Percentiles rank a stretch among this genome's conserved stretches.
phyloP scores from a whole-genome alignment of 2,888 invertebrate species.

The Cosmorhoe ocellata region DNA sequence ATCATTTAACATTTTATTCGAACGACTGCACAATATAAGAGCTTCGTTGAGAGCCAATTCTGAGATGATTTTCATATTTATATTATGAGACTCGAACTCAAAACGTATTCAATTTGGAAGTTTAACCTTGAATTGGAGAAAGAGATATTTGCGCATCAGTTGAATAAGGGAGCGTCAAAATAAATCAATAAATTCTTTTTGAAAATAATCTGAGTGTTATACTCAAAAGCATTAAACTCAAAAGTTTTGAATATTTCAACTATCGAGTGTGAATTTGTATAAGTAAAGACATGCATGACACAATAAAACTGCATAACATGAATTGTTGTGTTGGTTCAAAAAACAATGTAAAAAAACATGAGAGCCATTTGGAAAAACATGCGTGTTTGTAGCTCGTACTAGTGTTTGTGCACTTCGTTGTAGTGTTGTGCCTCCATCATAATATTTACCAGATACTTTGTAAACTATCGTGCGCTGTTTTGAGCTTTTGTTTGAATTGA shows the following conservation, averaged over 20 bases:
- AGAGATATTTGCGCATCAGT: not conserved
- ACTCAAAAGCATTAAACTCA: too few relatives aligned
- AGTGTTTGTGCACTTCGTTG: slow-evolving; percentile 2
- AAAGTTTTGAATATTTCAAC: too few relatives aligned
- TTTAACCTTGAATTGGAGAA: slow-evolving; percentile 1
- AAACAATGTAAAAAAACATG: slow-evolving; percentile 13
- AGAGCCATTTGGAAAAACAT: slow-evolving; percentile 7
- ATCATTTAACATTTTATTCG: slow-evolving; percentile 17
- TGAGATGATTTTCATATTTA: slow-evolving; percentile 2
- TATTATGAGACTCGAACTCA: not conserved
- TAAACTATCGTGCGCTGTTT: not conserved
- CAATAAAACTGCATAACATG: too few relatives aligned
- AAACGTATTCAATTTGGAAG: slow-evolving; percentile 5
- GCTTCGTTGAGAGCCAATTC: not conserved
- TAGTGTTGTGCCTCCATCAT: slow-evolving; percentile 3
- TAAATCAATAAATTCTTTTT: too few relatives aligned
- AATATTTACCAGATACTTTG: slow-evolving; percentile 16
- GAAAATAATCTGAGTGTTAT: too few relatives aligned
- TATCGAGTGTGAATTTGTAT: too few relatives aligned
- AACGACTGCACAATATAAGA: not conserved
- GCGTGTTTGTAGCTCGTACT: slow-evolving; percentile 1
- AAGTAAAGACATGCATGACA: too few relatives aligned
- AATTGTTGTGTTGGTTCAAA: too few relatives aligned
- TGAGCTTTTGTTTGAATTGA: slow-evolving; percentile 7
- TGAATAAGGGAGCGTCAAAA: too few relatives aligned